Evolutionary conservation across 1,140 invertebrate species (phyloP), one percentile per base, ranked within the genome.

Genomic region (Probaryconus sp.): DNA sequence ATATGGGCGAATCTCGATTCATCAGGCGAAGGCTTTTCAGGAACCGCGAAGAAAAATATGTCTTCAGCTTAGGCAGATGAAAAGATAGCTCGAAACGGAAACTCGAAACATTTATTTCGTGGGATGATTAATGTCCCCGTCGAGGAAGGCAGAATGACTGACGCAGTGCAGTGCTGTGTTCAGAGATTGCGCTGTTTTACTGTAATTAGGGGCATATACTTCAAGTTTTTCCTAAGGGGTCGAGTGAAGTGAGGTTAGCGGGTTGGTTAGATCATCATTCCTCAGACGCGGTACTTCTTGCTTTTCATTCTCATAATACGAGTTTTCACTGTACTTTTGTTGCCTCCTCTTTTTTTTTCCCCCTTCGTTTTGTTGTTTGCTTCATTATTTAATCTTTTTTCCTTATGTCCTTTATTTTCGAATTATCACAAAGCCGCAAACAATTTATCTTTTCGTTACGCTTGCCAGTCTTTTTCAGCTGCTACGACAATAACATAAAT

Each of bases 151-250:
- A 61, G 78, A 65, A 78, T 77, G 68, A 81, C 79, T 82, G 79
- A 81, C 79, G 78, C 79, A 80, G 77, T 78, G 80, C 80, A 76
- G 77, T 68, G 73, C 20, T 56, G 72, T 48, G 76, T 77, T 83
- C 72, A 72, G 76, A 79, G 68, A 77, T 77, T 77, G 75, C 69
- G 70, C 74, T 82, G 83, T 85, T 85, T 85, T 83, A 81, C 79
- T 43, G 83, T 84, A 85, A 85, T 85, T 85, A 85, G 79, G 78
- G 77, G 76, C 78, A 81, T 81, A 82, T 80, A 81, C 79, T 81
- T 82, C 60, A 80, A 65, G 69, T 76, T 84, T 84, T 83, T 77
- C n/a, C 65, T 58, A 61, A 76, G 61, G 40, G 70, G 51, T 65
- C 64, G 64, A 64, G 71, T 40, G 58, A 75, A 64, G 56, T 37